phyloP scores from a whole-genome alignment of 2,888 invertebrate genomes.

The Hypomecis punctinalis region DNA sequence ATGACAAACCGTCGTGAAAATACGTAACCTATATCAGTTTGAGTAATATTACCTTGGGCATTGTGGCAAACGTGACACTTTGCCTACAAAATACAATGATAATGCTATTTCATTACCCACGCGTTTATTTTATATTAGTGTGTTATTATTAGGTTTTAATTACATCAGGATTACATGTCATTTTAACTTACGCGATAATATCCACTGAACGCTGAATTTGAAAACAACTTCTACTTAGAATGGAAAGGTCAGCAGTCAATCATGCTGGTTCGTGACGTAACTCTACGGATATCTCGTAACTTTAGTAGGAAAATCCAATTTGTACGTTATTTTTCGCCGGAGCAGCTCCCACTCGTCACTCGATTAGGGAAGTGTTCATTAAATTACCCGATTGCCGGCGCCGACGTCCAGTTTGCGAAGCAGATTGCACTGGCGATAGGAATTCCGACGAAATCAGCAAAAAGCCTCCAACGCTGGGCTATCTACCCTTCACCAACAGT shows the following conservation, averaged over 20 bases:
- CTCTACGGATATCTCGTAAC: constrained; percentile 18
- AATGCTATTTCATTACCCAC: neutral
- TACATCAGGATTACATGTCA: neutral
- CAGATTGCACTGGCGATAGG: constrained; percentile 68
- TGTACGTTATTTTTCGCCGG: constrained; percentile 64
- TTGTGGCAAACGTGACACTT: constrained; percentile 11
- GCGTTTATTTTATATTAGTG: too few species aligned
- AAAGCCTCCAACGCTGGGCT: constrained; percentile 47
- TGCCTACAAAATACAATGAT: constrained; percentile 5
- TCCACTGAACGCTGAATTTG: neutral
- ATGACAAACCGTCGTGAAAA: constrained; percentile 45
- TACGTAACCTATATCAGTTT: constrained; percentile 19
- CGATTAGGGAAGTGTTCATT: constrained; percentile 80
- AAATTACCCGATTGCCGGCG: constrained; percentile 77
- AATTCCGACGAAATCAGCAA: constrained; percentile 63
- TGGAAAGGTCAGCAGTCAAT: constrained; percentile 12
- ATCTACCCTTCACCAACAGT: constrained; percentile 43
- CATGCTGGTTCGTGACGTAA: constrained; percentile 10
- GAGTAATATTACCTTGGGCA: constrained; percentile 13
- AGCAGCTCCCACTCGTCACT: constrained; percentile 67
- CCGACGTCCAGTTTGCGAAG: constrained; percentile 68
- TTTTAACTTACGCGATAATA: neutral
- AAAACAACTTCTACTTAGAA: neutral
- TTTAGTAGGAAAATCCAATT: constrained; percentile 49
- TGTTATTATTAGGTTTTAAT: neutral